Base-by-base conservation (phyloP, 2,797 vertebrate genomes). In the Crocodylus rhombifer region DNA sequence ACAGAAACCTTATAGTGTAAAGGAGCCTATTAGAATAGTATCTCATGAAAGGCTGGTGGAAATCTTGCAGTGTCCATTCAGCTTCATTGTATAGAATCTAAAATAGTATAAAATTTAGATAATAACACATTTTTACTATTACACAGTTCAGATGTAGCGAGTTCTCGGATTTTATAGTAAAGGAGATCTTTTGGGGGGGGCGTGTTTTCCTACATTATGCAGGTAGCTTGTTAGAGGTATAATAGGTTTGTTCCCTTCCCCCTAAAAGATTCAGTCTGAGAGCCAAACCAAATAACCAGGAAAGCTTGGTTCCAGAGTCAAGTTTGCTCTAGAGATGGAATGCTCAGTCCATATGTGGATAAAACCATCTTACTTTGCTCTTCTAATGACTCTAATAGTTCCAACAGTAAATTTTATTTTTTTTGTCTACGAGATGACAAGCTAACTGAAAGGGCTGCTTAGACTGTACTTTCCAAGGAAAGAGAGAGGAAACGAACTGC, bases 1-100 rank as follows among this genome's bases (percentile, higher is more conserved):
- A 90, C 63, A 96, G 86, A 85, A 97, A 87, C 83, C 80, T 71
- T 87, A 69, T 30, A 95, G 87, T 69, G 89, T 69, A 86, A 87
- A 57, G 88, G 80, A 96, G n/a, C 62, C 82, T 25, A 18, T 26
- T 94, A 91, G 82, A 88, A 88, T 89, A 88, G 78, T 91, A 77
- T 71, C 82, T 95, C 89, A 58, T 16, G 75, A 93, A 93, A 82
- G 88, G 67, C 89, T 82, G 78, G 62, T 3, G 1, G 23, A 90
- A 91, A 58, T 77, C 16, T 94, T 92, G 77, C 61, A 80, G 42
- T 65, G 23, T 80, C 67, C 75, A 69, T 65, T 93, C 30, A 28
- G 7, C 89, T 93, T 90, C 26, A 16, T 89, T 84, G 8, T 60
- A 11, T 74, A 14, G n/a, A 84, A 85, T 84, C 67, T 4, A 1